A percentile compares a stretch with the other conserved stretches of the same genome.
Conservation (phyloP, 2,797 vertebrate species). For the Apogon hyalosoma region DNA sequence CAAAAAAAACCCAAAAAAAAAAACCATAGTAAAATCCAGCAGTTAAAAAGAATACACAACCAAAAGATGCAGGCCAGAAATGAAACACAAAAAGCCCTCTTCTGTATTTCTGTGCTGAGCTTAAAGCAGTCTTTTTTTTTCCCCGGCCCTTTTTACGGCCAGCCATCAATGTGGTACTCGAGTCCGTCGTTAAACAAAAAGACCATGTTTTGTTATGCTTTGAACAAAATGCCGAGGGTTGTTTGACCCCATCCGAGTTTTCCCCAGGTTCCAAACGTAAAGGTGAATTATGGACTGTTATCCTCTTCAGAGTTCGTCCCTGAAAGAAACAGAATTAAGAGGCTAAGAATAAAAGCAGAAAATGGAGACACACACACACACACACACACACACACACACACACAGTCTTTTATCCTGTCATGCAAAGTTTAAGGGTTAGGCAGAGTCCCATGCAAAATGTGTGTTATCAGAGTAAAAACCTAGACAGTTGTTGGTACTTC, state of each 20-base stretch:
- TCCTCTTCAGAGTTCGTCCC: conserved; percentile 98
- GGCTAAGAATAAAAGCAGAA: conserved; percentile 32
- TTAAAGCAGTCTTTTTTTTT: conserved; percentile 66
- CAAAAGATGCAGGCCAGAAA: conserved; percentile 80
- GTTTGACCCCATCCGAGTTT: conserved; percentile 82
- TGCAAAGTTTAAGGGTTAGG: conserved; percentile 31
- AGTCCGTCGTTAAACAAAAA: conserved; percentile 69
- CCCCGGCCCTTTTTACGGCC: conserved; percentile 38
- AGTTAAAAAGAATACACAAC: conserved; percentile 82
- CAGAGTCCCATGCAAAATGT: conserved; percentile 46
- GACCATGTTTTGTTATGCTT: conserved; percentile 80
- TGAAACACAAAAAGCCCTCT: conserved; percentile 67
- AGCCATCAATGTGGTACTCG: conserved; percentile 49
- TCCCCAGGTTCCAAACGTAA: conserved; percentile 82
- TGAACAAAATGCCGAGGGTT: conserved; percentile 64
- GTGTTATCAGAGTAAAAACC: conserved; percentile 17
- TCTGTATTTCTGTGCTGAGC: conserved; percentile 61
- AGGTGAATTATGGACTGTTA: conserved; percentile 84
- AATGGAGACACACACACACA: not conserved
- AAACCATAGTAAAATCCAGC: conserved; percentile 67
- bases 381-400: no score
- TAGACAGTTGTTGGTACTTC: conserved; percentile 26
- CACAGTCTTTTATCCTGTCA: conserved; percentile 11
- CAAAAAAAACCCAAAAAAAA: conserved; percentile 43
- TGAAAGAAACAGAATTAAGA: conserved; percentile 73